Percentiles rank a stretch among this genome's conserved stretches.
phyloP scores from a whole-genome alignment of 2,797 vertebrate genomes.

The Gymnothorax javanicus region DNA sequence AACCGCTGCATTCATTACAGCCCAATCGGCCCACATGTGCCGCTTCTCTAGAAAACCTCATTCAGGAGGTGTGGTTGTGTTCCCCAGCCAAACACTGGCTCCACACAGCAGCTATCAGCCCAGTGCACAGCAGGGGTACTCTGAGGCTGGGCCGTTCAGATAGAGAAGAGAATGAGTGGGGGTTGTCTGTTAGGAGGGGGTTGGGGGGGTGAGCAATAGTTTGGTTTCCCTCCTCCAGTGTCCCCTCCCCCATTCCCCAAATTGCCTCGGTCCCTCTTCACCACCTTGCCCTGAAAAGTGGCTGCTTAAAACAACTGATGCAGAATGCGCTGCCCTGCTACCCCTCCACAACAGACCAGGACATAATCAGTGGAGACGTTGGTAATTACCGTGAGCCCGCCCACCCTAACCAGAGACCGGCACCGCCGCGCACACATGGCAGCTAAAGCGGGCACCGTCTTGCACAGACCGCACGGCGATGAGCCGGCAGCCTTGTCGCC shows the following conservation, averaged over 20 bases:
- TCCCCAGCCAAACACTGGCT: slow-evolving; percentile 17
- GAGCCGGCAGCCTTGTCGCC: neutral
- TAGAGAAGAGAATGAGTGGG: slow-evolving; percentile 16
- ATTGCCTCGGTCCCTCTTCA: slow-evolving; percentile 52
- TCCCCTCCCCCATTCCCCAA: neutral
- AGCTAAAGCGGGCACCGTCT: neutral
- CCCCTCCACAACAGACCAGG: slow-evolving; percentile 69
- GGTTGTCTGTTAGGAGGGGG: neutral
- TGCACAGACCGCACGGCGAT: neutral
- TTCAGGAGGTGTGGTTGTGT: slow-evolving; percentile 21
- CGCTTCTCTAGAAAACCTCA: neutral
- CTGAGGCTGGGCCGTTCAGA: slow-evolving; percentile 16
- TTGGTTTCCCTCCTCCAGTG: neutral
- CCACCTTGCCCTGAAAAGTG: slow-evolving; percentile 69
- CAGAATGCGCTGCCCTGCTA: slow-evolving; percentile 67
- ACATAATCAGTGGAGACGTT: slow-evolving; percentile 77
- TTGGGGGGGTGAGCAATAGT: slow-evolving; percentile 16
- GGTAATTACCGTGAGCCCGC: slow-evolving; percentile 74
- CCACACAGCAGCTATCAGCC: slow-evolving; percentile 40
- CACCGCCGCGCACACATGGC: slow-evolving; percentile 21
- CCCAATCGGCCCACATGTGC: neutral
- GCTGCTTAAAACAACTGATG: slow-evolving; percentile 63
- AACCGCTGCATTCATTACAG: neutral
- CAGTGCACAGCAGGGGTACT: slow-evolving; percentile 36
- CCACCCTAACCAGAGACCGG: slow-evolving; percentile 58